phyloP scores from a whole-genome alignment of 2,797 vertebrate species.

The Smutsia gigantea region DNA sequence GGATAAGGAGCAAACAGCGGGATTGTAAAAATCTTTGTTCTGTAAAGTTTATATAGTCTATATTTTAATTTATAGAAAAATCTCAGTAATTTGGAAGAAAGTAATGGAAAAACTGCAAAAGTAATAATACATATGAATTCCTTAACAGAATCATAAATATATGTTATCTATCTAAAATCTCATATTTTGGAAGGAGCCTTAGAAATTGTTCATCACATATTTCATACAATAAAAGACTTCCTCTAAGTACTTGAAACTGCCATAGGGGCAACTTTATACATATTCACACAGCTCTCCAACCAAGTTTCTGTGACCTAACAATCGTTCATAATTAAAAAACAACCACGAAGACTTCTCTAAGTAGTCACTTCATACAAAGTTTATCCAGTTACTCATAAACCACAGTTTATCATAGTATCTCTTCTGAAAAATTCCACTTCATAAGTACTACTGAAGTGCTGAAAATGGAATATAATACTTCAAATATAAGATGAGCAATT shows the following conservation, averaged over 20 bases:
- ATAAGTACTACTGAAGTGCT: background rate
- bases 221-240: background rate
- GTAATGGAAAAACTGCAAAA: background rate
- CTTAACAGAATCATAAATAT: background rate
- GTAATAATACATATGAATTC: background rate
- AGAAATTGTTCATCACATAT: background rate
- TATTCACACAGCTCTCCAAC: background rate
- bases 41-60: background rate
- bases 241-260: background rate
- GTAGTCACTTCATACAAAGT: background rate
- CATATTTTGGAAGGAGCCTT: background rate
- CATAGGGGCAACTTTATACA: background rate
- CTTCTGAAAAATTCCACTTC: background rate
- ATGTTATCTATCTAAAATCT: background rate
- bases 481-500: background rate
- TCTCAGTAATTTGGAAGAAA: background rate
- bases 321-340: background rate
- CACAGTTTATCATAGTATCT: background rate
- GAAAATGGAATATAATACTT: background rate
- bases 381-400: background rate
- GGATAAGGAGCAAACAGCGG: background rate
- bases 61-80: background rate
- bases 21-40: background rate
- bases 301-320: background rate
- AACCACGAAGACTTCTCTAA: background rate